Base-by-base conservation (phyloP, 2,888 invertebrate genomes). In the Tethea ocularis region DNA sequence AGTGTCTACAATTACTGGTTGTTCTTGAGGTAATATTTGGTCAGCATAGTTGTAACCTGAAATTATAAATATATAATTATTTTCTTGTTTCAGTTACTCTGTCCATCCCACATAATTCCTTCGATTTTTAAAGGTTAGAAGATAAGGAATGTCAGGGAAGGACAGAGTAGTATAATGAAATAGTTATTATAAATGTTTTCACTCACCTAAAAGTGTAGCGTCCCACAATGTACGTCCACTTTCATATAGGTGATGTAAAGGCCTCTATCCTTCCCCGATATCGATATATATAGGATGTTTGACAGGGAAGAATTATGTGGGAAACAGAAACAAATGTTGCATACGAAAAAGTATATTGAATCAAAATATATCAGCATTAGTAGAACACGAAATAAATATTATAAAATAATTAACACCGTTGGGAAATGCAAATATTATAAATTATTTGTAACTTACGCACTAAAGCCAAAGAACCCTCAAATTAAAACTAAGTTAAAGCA, bases 161-260 rank as follows among this genome's bases (percentile, higher is more conserved):
- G 94, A 94, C 94, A 94, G 95, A 94, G 94, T 82, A 69, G 80
- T 76, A 82, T 67, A 80, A 75, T 78, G 74, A 82, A 63, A 74
- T 72, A 67, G 76, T 74, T 66, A 82, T 75, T 71, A 80, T 69
- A 78, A 69, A 72, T 77, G 73, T 68, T 68, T 64, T 62, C 77
- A 93, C 92, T 91, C 93, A 93, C 93, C 93, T 87, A 87, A 88
- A 90, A 90, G 90, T 88, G 89, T 86, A 84, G 85, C 86, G 83
- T 85, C 78, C 82, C 72, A 72, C 72, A 67, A 67, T 78, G 75
- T 80, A 78, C 85, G 84, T 86, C 87, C 86, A 90, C 91, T 91
- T 88, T 91, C 76, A 77, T 81, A 86, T 85, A 92, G 92, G 92
- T 92, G 93, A 83, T 75, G 84, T 88, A 68, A 83, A 80, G 69